Percentiles rank a stretch among this genome's conserved stretches.
Evolutionary conservation across 2,113 vertebrate species (phyloP).

Genomic region (Elephas maximus): DNA sequence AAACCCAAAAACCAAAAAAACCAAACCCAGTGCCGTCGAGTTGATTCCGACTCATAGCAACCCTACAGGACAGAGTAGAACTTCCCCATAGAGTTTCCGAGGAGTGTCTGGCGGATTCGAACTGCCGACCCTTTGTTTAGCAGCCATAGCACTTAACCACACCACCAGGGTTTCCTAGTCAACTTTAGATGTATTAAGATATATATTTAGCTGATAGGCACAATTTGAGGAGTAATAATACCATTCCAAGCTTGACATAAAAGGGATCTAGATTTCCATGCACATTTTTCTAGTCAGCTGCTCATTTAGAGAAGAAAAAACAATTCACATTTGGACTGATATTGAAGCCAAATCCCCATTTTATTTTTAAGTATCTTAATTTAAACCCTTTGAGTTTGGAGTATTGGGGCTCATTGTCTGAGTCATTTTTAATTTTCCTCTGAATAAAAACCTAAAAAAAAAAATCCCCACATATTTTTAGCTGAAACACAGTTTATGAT

Average conservation of each 20-base stretch:
- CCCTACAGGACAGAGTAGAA: too few species aligned
- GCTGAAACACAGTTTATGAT: not conserved
- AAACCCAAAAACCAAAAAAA: not conserved
- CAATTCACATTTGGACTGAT: not conserved
- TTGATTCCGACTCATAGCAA: too few species aligned
- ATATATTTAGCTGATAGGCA: conserved; percentile 73
- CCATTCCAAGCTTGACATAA: conserved; percentile 58
- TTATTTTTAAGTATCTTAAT: not conserved
- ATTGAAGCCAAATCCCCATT: not conserved
- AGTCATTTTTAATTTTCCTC: conserved; percentile 12
- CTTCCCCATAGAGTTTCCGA: too few species aligned
- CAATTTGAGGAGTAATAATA: conserved; percentile 58
- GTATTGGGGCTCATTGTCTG: not conserved
- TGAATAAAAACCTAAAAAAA: conserved; percentile 22
- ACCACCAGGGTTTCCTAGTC: not conserved
- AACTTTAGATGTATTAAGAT: conserved; percentile 70
- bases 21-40: too few species aligned
- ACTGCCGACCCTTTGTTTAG: too few species aligned
- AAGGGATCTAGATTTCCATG: conserved; percentile 55
- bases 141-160: too few species aligned
- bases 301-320: conserved; percentile 11
- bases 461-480: not conserved
- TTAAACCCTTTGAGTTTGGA: not conserved
- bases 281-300: conserved; percentile 26
- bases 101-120: too few species aligned